phyloP scores from a whole-genome alignment of 2,797 vertebrate species.

The Champsocephalus esox region DNA sequence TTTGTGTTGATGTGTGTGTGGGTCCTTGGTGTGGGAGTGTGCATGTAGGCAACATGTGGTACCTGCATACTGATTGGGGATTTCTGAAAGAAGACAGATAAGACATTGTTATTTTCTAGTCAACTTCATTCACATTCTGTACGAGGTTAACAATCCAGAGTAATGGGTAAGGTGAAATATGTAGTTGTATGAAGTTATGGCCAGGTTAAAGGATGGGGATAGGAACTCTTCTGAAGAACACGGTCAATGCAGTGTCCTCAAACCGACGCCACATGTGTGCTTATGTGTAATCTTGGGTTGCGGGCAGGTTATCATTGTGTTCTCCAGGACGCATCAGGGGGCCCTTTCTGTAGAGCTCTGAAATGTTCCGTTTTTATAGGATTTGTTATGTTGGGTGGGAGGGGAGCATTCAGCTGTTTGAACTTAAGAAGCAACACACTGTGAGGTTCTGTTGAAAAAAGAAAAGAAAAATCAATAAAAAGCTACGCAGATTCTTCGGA shows the following conservation, averaged over 20 bases:
- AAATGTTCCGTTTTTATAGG: constrained; percentile 56
- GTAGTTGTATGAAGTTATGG: not conserved
- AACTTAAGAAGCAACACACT: constrained; percentile 56
- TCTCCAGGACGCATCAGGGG: constrained; percentile 34
- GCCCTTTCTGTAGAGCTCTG: constrained; percentile 23
- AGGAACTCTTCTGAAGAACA: not conserved
- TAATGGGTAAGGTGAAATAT: not conserved
- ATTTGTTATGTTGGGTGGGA: constrained; percentile 62
- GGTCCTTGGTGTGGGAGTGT: not conserved
- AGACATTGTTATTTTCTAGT: not conserved
- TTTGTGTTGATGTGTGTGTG: constrained; percentile 17
- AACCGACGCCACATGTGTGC: not conserved
- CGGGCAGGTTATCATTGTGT: constrained; percentile 7
- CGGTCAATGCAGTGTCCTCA: not conserved
- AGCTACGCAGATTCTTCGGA: constrained; percentile 41
- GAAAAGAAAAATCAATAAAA: constrained; percentile 47
- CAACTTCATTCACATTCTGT: not conserved
- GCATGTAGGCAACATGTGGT: not conserved
- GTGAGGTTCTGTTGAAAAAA: constrained; percentile 43
- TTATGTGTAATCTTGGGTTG: not conserved
- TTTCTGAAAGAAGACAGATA: not conserved
- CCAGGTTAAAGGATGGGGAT: too few species aligned
- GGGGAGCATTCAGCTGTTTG: constrained; percentile 48
- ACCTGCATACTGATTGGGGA: not conserved
- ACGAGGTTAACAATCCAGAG: not conserved